Evolutionary conservation across 2,113 vertebrate genomes (phyloP), one percentile per base, ranked within the genome.

Genomic region (Caranx melampygus): DNA sequence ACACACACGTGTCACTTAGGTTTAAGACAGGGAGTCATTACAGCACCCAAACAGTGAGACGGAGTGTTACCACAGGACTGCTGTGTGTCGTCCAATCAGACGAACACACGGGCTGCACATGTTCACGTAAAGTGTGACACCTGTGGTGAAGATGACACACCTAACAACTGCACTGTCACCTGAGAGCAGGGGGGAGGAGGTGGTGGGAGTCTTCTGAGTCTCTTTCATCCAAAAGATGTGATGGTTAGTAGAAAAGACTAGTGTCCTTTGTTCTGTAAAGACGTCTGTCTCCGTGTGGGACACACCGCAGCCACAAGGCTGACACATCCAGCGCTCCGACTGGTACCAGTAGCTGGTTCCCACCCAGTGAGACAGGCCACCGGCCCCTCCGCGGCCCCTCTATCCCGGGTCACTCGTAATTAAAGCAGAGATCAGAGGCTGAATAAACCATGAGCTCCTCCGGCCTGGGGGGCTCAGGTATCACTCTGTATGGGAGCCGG

Each of bases 401-500:
- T 26, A 40, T 80, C 79, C 71, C 54, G 77, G 82, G 86, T 90
- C 86, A 84, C 64, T 87, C 49, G 31, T 91, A 89, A 92, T 93
- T 94, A 92, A 89, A 87, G 70, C 81, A 89, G 81, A 92, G 90
- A 92, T 91, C 91, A 93, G 71, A 82, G 71, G 75, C 76, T 92
- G 93, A 91, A 94, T 93, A 90, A 93, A 91, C 86, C 86, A 93
- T 88, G 92, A 92, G 88, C 66, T 78, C 79, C 79, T 84, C 72
- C 78, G 37, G 81, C 70, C 26, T 49, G 21, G 49, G 57, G 76
- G 85, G 87, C 87, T 93, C 91, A 81, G 81, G 91, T 92, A 87
- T 92, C 93, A 35, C 83, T 31, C n/a, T n/a, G 45, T 72, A 60
- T 51, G 77, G 75, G 70, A 64, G 60, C 72, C 13, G 20, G 35